Percentiles rank a stretch among this genome's conserved stretches.
Conservation (phyloP, 92 coral and sea anemone species). For the Chrysogorgia sp. region DNA sequence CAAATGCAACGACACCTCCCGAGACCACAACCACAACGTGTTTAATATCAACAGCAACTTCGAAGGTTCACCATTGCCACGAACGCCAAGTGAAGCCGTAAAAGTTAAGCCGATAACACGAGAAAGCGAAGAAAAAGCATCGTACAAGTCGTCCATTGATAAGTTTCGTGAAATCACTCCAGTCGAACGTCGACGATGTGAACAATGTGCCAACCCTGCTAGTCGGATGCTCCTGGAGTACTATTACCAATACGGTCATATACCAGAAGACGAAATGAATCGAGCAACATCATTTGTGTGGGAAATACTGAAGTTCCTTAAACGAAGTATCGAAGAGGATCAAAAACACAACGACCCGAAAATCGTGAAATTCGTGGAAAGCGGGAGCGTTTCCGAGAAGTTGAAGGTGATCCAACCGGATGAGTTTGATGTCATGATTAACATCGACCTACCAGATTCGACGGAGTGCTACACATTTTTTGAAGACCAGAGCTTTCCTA, state of each 20-base stretch:
- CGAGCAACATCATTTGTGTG: background rate
- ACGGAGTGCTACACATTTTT: constrained; percentile 6
- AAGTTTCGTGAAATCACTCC: no score
- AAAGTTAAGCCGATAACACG: no score
- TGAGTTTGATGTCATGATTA: constrained; percentile 23
- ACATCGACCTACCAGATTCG: constrained; percentile 8
- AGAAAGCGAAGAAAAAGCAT: no score
- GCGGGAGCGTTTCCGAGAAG: constrained; percentile 31
- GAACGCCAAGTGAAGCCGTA: no score
- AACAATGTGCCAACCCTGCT: background rate
- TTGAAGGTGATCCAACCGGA: constrained; percentile 37
- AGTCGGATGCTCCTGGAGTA: constrained; percentile 8
- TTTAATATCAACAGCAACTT: no score
- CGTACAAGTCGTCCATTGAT: no score
- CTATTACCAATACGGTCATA: constrained; percentile 5
- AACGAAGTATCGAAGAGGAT: background rate
- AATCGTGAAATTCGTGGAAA: constrained; percentile 18
- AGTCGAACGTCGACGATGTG: background rate
- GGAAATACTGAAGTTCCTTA: background rate
- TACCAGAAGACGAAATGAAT: background rate
- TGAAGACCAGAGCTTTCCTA: constrained; percentile 19
- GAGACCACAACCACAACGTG: no score
- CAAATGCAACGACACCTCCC: no score
- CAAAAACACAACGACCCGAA: constrained; percentile 11
- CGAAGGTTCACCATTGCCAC: no score